phyloP scores from a whole-genome alignment of 2,113 vertebrate species.

The Daphoenositta chrysoptera region DNA sequence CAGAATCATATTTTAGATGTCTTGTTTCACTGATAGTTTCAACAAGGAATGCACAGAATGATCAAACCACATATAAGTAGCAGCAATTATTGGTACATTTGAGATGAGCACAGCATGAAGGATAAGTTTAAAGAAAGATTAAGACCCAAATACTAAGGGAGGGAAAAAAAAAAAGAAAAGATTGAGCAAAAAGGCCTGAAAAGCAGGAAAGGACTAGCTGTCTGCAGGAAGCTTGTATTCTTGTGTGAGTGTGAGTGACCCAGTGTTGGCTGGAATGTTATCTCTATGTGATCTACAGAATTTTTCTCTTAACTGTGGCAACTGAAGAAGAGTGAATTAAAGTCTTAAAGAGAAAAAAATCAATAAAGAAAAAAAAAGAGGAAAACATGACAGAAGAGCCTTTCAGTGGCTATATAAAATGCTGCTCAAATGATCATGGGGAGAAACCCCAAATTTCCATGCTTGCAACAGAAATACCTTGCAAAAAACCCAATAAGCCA shows the following conservation, averaged over 20 bases:
- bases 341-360: slow-evolving; percentile 77
- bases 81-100: slow-evolving; percentile 78
- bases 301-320: slow-evolving; percentile 68
- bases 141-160: slow-evolving; percentile 73
- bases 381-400: slow-evolving; percentile 49
- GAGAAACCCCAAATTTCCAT: background rate
- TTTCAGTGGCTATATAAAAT: slow-evolving; percentile 36
- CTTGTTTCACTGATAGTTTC: slow-evolving; percentile 60
- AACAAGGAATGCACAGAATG: slow-evolving; percentile 68
- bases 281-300: slow-evolving; percentile 71
- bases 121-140: slow-evolving; percentile 74
- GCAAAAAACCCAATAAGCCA: background rate
- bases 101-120: slow-evolving; percentile 72
- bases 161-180: slow-evolving; percentile 48
- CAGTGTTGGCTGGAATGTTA: slow-evolving; percentile 68
- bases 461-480: background rate
- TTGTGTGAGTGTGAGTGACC: slow-evolving; percentile 67
- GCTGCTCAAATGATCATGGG: background rate
- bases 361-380: slow-evolving; percentile 62
- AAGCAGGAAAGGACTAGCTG: slow-evolving; percentile 66
- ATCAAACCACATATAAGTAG: slow-evolving; percentile 67
- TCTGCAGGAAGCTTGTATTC: slow-evolving; percentile 73
- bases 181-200: slow-evolving; percentile 60
- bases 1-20: slow-evolving; percentile 56
- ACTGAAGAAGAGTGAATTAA: slow-evolving; percentile 70